Conservation (phyloP, 2,888 invertebrate genomes). For the Pardosa pseudoannulata region DNA sequence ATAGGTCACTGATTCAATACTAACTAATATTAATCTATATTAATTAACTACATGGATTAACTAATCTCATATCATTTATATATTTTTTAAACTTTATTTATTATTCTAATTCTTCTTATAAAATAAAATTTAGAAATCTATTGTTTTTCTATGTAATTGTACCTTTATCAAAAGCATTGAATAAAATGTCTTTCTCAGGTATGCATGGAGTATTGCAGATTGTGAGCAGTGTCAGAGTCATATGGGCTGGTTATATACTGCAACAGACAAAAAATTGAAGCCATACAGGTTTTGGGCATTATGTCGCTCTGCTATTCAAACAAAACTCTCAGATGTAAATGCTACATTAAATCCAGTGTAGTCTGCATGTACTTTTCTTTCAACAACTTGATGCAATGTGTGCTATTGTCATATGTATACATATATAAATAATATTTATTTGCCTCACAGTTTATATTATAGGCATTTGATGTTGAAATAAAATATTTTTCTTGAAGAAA, state of each 20-base stretch:
- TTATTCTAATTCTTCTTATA: no score
- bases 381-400: no score
- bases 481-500: no score
- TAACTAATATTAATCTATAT: no score
- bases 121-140: no score
- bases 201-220: constrained; percentile 87
- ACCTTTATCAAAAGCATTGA: no score
- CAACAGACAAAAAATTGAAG: constrained; percentile 81
- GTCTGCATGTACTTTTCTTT: not conserved
- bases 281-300: constrained; percentile 86
- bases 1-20: no score
- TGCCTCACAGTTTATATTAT: not conserved
- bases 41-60: no score
- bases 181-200: constrained; percentile 82
- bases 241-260: constrained; percentile 89
- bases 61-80: no score
- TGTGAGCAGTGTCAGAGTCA: constrained; percentile 84
- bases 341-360: not conserved
- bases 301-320: constrained; percentile 78
- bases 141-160: no score
- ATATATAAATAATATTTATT: not conserved
- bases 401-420: not conserved
- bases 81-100: no score
- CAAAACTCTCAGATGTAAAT: constrained; percentile 28
- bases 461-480: not conserved